Base-by-base conservation (phyloP, 2,888 invertebrate genomes). In the Trissolcus japonicus region DNA sequence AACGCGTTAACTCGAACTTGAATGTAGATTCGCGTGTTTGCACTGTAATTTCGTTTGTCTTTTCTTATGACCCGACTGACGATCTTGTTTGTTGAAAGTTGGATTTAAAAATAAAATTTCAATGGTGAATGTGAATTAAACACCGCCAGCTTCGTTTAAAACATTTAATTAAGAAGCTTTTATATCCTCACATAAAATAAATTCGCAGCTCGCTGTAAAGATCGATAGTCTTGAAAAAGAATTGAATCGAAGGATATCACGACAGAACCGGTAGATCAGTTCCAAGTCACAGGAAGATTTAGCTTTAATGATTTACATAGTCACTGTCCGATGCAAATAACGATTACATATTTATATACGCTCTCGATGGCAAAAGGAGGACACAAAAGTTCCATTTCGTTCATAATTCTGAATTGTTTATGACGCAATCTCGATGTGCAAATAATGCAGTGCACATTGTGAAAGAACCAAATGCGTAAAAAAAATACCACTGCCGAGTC, bases 401-500 rank as follows among this genome's bases (percentile, higher is more conserved):
- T 13, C 14, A 29, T 46, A 46, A 46, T 46, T 46, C 14, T 46
- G 43, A 46, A 46, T 14, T 46, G 43, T 46, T 9, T 13, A 46
- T 46, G 43, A 46, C 43, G 43, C 43, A 46, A 46, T 46, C 43
- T 1, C 13, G 14, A 13, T 46, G 43, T 14, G 43, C 43, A 46
- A 46, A 46, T 14, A 46, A 46, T 14, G 43, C 43, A 14, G 4
- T 9, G 43, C 9, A 13, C 6, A 13, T 14, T 46, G n/a, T 46
- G 46, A 59, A 59, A 59, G 29, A 13, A 46, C 2, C 1, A 46
- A 46, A 13, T 14, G 6, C 29, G 29, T 25, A 25, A 13, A 46
- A 13, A 46, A 14, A 46, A 3, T 17, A 60, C 35, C 50, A 40
- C 51, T 43, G 19, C 25, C 19, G 25, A 53, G 62, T 43, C 54